Base-by-base conservation (phyloP, 2,888 invertebrate genomes). In the Tridacna crocea region DNA sequence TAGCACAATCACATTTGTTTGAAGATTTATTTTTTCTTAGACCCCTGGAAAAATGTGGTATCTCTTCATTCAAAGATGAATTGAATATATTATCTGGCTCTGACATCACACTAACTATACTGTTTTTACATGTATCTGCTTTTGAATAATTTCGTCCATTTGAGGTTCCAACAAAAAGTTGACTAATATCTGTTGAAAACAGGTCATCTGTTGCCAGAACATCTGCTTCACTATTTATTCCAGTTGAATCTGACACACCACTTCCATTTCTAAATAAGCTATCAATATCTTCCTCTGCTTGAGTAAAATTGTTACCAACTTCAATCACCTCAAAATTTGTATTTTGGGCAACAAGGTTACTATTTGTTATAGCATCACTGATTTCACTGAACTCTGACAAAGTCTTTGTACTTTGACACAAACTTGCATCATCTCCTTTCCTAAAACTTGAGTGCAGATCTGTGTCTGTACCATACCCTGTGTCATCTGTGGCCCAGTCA, bases 381-480 rank as follows among this genome's bases (percentile, higher is more conserved):
- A 80, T 36, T 61, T 77, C 79, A 76, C 70, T 79, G 61, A 83
- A 77, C 11, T 86, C 86, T 47, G 63, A 72, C 48, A 75, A 26
- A 63, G 10, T 66, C n/a, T 17, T 27, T 0, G 13, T 48, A 19
- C 48, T 47, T 24, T 75, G 65, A 66, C 51, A 63, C 48, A 27
- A 60, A 19, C 65, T 58, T 26, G 55, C 72, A 8, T 74, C 58
- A 13, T 80, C 82, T 11, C 46, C 24, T 72, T 81, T 72, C 72
- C 79, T 79, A 0, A 70, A 63, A 17, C 75, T 75, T 19, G 77
- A 72, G 27, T 82, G 65, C 13, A 82, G 51, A 24, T 90, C 88
- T 55, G 87, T 83, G 84, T 90, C 88, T 66, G 89, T 88, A 19
- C 89, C 89, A 75, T 89, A 89, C 0, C 89, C 89, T 15, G 88